Percentiles rank a stretch among this genome's conserved stretches.
These are phyloP conservation scores for Zhengitettix transpicula DNA, from an alignment of 2,888 invertebrate genomes.

Conservation along the genomic window DNA sequence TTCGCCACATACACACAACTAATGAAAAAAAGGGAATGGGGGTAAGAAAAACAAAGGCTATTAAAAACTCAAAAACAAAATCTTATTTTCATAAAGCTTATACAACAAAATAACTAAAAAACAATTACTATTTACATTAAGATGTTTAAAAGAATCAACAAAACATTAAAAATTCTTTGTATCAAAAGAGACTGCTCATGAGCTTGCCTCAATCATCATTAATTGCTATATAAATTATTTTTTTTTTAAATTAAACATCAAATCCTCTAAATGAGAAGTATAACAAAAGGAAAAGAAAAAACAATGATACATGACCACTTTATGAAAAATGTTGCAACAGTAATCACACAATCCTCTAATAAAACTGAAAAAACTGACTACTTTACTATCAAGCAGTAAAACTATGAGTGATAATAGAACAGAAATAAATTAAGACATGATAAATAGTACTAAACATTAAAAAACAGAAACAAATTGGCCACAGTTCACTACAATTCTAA, in stretches of 20 bases:
- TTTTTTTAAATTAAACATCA: no score
- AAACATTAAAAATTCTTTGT: constrained; percentile 5
- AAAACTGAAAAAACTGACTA: not conserved
- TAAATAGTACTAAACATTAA: constrained; percentile 6
- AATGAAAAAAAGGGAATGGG: constrained; percentile 10
- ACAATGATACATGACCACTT: not conserved
- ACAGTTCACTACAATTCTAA: no score
- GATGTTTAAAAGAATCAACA: constrained; percentile 26
- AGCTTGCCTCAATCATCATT: no score
- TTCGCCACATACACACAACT: not conserved
- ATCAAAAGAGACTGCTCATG: not conserved
- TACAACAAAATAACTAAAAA: constrained; percentile 59
- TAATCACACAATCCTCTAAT: not conserved
- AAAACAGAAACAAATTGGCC: not conserved
- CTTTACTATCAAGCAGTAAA: no score
- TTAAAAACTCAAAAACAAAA: constrained; percentile 43
- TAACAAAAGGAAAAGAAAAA: constrained; percentile 19
- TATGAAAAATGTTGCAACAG: not conserved
- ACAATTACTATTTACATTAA: constrained; percentile 55
- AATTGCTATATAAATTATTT: no score
- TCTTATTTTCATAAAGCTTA: constrained; percentile 54
- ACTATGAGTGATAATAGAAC: no score
- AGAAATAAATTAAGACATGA: constrained; percentile 7
- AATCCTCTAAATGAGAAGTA: constrained; percentile 12
- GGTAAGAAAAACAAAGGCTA: constrained; percentile 26